These are phyloP conservation scores for Lineus longissimus DNA, from an alignment of 1,140 invertebrate genomes.

Conservation along the genomic window DNA sequence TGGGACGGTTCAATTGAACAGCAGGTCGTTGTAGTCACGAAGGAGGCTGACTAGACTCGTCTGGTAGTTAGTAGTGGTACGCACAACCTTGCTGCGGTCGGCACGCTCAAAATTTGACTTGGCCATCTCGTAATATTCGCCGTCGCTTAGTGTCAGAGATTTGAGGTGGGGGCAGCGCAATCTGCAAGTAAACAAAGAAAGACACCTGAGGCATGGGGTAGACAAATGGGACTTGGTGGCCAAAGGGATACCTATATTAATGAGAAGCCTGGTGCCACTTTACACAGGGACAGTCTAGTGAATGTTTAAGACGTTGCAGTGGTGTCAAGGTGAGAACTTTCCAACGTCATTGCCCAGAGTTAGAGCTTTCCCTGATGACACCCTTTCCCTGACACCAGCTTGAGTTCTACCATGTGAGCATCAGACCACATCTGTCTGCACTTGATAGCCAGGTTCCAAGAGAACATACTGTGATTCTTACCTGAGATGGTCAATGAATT, in stretches of 20 bases:
- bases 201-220: not conserved
- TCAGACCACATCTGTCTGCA: no score
- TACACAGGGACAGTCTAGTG: not conserved
- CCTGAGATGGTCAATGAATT: conserved; percentile 59
- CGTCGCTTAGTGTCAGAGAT: conserved; percentile 75
- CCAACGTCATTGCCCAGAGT: no score
- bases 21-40: conserved; percentile 86
- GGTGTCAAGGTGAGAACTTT: no score
- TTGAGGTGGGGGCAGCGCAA: conserved; percentile 56
- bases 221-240: not conserved
- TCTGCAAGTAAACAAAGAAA: conserved; percentile 42
- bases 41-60: conserved; percentile 77
- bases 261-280: not conserved
- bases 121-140: conserved; percentile 98
- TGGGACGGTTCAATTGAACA: conserved; percentile 63
- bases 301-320: no score
- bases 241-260: not conserved
- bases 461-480: no score
- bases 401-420: no score
- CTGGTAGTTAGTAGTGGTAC: conserved; percentile 88
- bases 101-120: conserved; percentile 99
- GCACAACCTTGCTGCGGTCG: conserved; percentile 89
- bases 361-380: no score
- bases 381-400: no score
- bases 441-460: no score